Percentiles rank a stretch among this genome's conserved stretches.
Evolutionary conservation across 2,113 vertebrate genomes (phyloP).

Genomic region (Myrmophylax atrothorax): DNA sequence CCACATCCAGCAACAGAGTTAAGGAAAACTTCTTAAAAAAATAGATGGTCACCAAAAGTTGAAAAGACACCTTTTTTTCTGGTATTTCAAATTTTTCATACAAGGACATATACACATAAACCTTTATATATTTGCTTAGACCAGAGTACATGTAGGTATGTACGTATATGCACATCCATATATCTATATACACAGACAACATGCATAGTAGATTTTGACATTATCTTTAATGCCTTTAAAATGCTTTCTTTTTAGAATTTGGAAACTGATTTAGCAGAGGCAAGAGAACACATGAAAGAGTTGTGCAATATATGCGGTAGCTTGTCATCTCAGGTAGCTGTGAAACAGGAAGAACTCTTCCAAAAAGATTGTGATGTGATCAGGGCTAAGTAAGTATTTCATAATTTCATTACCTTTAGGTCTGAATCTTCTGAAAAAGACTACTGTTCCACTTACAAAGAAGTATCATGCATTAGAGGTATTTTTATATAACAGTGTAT

Average conservation of each 20-base stretch:
- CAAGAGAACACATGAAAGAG: conserved; percentile 66
- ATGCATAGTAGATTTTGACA: not conserved
- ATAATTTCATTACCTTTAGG: not conserved
- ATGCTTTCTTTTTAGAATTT: conserved; percentile 71
- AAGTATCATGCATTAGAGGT: not conserved
- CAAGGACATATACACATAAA: accelerated
- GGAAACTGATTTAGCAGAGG: conserved; percentile 72
- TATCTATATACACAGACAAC: not conserved
- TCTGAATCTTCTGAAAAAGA: not conserved
- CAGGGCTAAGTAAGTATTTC: conserved; percentile 60
- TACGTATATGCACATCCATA: not conserved
- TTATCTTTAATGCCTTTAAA: not conserved
- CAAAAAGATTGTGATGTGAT: conserved; percentile 69
- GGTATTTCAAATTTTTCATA: not conserved
- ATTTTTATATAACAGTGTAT: not conserved
- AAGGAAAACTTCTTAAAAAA: not conserved
- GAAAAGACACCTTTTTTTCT: not conserved
- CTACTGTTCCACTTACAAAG: not conserved
- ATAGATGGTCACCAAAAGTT: not conserved
- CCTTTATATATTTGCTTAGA: not conserved
- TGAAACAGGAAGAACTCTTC: conserved; percentile 71
- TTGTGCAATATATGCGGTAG: conserved; percentile 48
- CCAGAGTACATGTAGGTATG: not conserved
- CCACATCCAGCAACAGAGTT: not conserved
- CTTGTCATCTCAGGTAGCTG: conserved; percentile 70